Conservation (phyloP, 2,888 invertebrate species). For the Dichetophora obliterata region DNA sequence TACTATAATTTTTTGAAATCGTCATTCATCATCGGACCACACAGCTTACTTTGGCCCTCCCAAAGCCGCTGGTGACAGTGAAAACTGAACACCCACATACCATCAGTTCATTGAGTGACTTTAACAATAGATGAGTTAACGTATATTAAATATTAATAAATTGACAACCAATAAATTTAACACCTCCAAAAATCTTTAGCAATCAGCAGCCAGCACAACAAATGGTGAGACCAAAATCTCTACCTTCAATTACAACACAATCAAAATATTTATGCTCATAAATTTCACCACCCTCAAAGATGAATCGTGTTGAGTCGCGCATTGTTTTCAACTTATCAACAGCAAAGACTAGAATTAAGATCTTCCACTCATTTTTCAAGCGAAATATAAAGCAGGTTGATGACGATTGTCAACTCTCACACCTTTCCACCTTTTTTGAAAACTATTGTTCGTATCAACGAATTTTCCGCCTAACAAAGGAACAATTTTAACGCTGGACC, state of each 20-base stretch:
- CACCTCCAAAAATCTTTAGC: not conserved
- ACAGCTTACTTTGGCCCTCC: not conserved
- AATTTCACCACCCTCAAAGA: constrained; percentile 9
- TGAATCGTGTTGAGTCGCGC: not conserved
- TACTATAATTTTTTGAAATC: not conserved
- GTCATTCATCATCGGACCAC: constrained; percentile 7
- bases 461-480: constrained; percentile 12
- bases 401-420: constrained; percentile 46
- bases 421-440: constrained; percentile 43
- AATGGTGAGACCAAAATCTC: not conserved
- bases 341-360: constrained; percentile 37
- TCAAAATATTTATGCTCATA: constrained; percentile 37
- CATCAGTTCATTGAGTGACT: not conserved
- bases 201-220: not conserved
- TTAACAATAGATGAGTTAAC: not conserved
- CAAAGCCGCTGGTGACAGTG: too few species aligned
- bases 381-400: constrained; percentile 50
- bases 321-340: constrained; percentile 35
- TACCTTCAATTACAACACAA: constrained; percentile 4
- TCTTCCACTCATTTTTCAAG: constrained; percentile 41
- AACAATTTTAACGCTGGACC: not conserved
- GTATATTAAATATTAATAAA: constrained; percentile 4
- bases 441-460: constrained; percentile 23
- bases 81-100: constrained; percentile 30
- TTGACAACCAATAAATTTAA: not conserved